Conservation (phyloP, 2,888 invertebrate species). For the Phytoseiulus persimilis region DNA sequence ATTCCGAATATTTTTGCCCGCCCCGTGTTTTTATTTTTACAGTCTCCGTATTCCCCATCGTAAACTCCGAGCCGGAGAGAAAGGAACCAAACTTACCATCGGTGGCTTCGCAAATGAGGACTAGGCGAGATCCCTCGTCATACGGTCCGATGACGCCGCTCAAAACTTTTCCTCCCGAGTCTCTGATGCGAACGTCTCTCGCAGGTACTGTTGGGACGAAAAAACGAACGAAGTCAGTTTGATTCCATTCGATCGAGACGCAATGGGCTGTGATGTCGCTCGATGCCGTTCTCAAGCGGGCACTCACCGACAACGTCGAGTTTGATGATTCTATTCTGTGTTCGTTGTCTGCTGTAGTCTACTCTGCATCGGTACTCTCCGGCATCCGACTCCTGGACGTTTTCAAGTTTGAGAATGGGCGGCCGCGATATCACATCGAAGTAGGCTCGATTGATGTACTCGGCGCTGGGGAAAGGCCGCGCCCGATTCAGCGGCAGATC, state of each 20-base stretch:
- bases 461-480: slow-evolving; percentile 32
- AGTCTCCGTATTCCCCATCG: not conserved
- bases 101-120: slow-evolving; percentile 73
- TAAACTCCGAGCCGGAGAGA: no score
- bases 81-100: slow-evolving; percentile 60
- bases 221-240: slow-evolving; percentile 6
- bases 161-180: slow-evolving; percentile 71
- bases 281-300: not conserved
- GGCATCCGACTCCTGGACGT: slow-evolving; percentile 76
- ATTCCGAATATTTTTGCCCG: not conserved
- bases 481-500: slow-evolving; percentile 12
- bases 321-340: slow-evolving; percentile 77
- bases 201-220: slow-evolving; percentile 63
- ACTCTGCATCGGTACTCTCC: slow-evolving; percentile 80
- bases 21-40: not conserved
- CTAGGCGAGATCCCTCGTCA: slow-evolving; percentile 73
- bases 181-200: slow-evolving; percentile 72
- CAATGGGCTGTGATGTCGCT: not conserved
- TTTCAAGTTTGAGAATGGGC: slow-evolving; percentile 56
- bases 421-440: slow-evolving; percentile 28
- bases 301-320: slow-evolving; percentile 74
- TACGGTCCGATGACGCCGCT: slow-evolving; percentile 74
- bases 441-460: slow-evolving; percentile 25
- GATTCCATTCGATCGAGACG: not conserved
- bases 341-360: slow-evolving; percentile 80